Evolutionary conservation across 2,888 invertebrate species (phyloP).

Genomic region (Agonopterix subpropinquella): DNA sequence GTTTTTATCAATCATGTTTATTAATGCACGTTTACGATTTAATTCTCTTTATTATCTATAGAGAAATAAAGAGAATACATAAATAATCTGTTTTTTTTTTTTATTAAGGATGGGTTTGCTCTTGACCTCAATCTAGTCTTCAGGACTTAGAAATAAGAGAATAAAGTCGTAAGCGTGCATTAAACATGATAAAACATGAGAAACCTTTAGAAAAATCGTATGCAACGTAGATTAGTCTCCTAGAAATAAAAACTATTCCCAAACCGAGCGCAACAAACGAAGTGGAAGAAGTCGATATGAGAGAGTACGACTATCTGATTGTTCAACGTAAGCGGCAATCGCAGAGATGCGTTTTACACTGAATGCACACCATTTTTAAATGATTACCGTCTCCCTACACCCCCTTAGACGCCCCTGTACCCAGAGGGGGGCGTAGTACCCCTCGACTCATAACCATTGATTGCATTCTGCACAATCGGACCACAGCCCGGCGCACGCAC

Average conservation of each 20-base stretch:
- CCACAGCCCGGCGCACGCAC: slow-evolving; percentile 50
- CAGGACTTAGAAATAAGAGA: no score
- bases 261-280: slow-evolving; percentile 63
- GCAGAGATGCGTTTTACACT: slow-evolving; percentile 61
- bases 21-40: no score
- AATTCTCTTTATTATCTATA: no score
- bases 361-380: slow-evolving; percentile 60
- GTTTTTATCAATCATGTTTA: background rate
- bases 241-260: slow-evolving; percentile 70
- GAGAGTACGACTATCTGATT: slow-evolving; percentile 55
- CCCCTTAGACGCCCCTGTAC: slow-evolving; percentile 2
- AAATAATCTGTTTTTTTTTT: no score
- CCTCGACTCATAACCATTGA: slow-evolving; percentile 56
- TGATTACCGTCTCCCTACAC: slow-evolving; percentile 30
- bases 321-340: slow-evolving; percentile 64
- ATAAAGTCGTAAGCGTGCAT: no score
- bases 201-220: slow-evolving; percentile 16
- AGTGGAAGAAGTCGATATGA: slow-evolving; percentile 72
- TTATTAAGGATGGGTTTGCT: no score
- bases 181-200: no score
- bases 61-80: no score
- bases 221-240: slow-evolving; percentile 67
- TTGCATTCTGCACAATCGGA: slow-evolving; percentile 50
- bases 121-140: no score
- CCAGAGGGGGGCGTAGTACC: slow-evolving; percentile 16